Conservation (phyloP, 2,888 invertebrate genomes). For the Trissolcus brochymenae region DNA sequence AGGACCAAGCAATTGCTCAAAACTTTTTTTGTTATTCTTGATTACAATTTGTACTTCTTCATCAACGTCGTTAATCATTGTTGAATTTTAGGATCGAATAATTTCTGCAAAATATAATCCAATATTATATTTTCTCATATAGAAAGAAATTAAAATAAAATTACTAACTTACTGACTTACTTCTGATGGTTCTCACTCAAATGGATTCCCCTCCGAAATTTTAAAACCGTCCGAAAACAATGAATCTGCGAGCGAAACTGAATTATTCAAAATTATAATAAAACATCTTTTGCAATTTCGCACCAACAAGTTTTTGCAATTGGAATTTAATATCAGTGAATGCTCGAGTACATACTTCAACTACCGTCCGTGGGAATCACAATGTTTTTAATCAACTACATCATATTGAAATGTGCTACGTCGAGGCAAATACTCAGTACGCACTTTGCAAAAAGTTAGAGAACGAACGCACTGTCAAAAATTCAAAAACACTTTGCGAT, state of each 20-base stretch:
- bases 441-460: background rate
- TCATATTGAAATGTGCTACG: background rate
- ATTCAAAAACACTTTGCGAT: background rate
- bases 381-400: background rate
- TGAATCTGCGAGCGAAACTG: too few relatives aligned
- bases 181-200: too few relatives aligned
- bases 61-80: slow-evolving; percentile 38
- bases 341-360: background rate
- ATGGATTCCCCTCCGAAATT: too few relatives aligned
- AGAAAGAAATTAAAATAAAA: too few relatives aligned
- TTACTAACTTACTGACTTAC: too few relatives aligned
- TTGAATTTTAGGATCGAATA: slow-evolving; percentile 15
- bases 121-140: background rate
- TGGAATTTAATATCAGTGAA: too few relatives aligned
- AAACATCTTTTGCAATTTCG: too few relatives aligned
- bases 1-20: slow-evolving; percentile 13
- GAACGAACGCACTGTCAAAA: background rate
- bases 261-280: too few relatives aligned
- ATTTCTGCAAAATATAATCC: slow-evolving; percentile 21
- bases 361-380: too few relatives aligned
- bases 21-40: slow-evolving; percentile 15
- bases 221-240: too few relatives aligned
- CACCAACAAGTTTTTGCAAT: too few relatives aligned
- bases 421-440: background rate
- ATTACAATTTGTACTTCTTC: slow-evolving; percentile 21